phyloP scores from a whole-genome alignment of 2,113 vertebrate species.

The Xiphophorus couchianus region DNA sequence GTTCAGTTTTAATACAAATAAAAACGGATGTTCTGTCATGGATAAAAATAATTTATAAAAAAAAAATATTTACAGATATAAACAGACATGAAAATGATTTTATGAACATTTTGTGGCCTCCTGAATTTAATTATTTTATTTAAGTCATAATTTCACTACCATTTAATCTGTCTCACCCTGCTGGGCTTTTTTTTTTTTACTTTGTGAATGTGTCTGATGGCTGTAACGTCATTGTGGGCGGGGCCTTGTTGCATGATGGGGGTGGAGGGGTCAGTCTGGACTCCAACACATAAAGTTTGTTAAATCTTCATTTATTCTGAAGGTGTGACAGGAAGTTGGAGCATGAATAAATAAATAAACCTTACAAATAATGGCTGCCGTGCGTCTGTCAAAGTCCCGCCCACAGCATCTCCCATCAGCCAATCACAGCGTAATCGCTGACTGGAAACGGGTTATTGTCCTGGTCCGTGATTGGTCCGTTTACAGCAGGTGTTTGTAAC shows the following conservation, averaged over 20 bases:
- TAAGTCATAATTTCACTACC: too few species aligned
- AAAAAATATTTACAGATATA: too few species aligned
- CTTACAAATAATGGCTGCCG: slow-evolving; percentile 7
- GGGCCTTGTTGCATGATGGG: slow-evolving; percentile 29
- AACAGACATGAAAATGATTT: too few species aligned
- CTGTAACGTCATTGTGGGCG: slow-evolving; percentile 28
- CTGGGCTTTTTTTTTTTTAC: neutral
- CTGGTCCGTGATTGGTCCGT: slow-evolving; percentile 37
- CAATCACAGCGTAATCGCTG: slow-evolving; percentile 20
- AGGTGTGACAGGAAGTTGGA: slow-evolving; percentile 53
- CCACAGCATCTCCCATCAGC: slow-evolving; percentile 1
- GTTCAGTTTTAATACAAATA: too few species aligned
- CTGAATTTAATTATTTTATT: too few species aligned
- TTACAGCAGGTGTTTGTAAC: slow-evolving; percentile 23
- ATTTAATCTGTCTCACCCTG: neutral
- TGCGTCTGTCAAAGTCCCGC: neutral
- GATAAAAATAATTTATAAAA: too few species aligned
- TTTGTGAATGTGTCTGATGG: slow-evolving; percentile 9
- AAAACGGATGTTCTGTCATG: too few species aligned
- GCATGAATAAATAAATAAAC: slow-evolving; percentile 64
- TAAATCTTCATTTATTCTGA: slow-evolving; percentile 40
- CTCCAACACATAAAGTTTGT: slow-evolving; percentile 1
- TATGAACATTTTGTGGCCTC: too few species aligned
- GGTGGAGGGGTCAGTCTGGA: neutral
- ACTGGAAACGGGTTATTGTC: slow-evolving; percentile 63